These are phyloP conservation scores for Thumatha senex DNA, from an alignment of 2,888 invertebrate genomes.

Conservation along the genomic window DNA sequence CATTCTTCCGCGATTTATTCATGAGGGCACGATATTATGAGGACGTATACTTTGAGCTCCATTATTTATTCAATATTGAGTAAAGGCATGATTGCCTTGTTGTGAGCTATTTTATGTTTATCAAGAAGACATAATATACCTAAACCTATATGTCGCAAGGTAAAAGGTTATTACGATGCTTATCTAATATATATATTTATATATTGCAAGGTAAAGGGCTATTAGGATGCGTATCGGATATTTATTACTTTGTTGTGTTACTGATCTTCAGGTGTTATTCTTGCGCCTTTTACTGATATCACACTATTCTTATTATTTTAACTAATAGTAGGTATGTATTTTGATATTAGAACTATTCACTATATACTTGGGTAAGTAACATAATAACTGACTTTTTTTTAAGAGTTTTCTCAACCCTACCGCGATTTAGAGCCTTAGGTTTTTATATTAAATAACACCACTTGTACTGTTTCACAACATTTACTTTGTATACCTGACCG, in stretches of 20 bases:
- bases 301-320: not conserved
- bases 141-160: not conserved
- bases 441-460: too few species aligned
- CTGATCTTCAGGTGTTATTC: not conserved
- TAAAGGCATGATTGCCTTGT: conserved; percentile 29
- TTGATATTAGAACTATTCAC: too few species aligned
- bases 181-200: not conserved
- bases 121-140: conserved; percentile 1
- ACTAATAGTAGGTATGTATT: too few species aligned
- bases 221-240: not conserved
- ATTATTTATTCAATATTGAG: conserved; percentile 27
- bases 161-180: not conserved
- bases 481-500: too few species aligned
- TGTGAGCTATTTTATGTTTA: conserved; percentile 8
- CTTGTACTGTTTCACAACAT: too few species aligned
- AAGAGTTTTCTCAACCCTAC: too few species aligned
- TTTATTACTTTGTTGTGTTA: not conserved
- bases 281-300: not conserved
- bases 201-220: not conserved
- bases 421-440: too few species aligned
- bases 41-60: conserved; percentile 21
- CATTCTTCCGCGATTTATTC: conserved; percentile 35
- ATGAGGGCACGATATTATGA: conserved; percentile 28
- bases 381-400: too few species aligned
- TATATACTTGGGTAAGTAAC: too few species aligned